phyloP scores from a whole-genome alignment of 2,797 vertebrate genomes.

The Setipinna tenuifilis region DNA sequence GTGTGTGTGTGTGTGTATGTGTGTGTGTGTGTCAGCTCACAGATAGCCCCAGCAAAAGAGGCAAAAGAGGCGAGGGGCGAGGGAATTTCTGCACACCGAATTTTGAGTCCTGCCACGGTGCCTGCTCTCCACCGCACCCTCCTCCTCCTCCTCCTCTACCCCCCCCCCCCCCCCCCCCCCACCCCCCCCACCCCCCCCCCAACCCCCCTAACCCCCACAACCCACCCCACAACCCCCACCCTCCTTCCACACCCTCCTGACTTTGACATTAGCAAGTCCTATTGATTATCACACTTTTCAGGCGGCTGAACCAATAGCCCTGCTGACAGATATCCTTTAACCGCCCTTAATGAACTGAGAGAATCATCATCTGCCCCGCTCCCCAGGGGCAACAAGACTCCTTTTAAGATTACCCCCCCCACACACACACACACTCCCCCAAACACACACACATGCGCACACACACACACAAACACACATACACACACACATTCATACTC shows the following conservation, averaged over 20 bases:
- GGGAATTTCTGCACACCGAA: background rate
- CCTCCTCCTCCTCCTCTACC: background rate
- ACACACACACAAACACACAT: background rate
- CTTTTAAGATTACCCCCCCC: constrained; percentile 3
- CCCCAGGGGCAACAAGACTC: constrained; percentile 18
- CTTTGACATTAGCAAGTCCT: constrained; percentile 47
- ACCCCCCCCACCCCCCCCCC: no score
- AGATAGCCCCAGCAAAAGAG: no score
- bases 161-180: background rate
- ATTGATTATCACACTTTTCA: constrained; percentile 55
- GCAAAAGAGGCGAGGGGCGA: background rate
- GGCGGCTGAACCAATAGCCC: constrained; percentile 49
- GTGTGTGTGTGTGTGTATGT: no score
- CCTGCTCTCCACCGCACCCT: background rate
- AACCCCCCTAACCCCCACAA: background rate
- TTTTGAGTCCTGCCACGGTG: background rate
- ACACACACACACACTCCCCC: background rate
- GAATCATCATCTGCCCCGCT: constrained; percentile 37
- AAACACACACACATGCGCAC: background rate
- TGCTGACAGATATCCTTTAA: constrained; percentile 50
- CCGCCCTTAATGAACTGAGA: constrained; percentile 46
- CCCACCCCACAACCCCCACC: background rate
- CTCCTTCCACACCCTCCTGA: constrained; percentile 19
- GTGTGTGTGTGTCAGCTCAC: no score
- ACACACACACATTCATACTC: background rate